Evolutionary conservation across 2,113 vertebrate genomes (phyloP).

Genomic region (Pangasianodon gigas): DNA sequence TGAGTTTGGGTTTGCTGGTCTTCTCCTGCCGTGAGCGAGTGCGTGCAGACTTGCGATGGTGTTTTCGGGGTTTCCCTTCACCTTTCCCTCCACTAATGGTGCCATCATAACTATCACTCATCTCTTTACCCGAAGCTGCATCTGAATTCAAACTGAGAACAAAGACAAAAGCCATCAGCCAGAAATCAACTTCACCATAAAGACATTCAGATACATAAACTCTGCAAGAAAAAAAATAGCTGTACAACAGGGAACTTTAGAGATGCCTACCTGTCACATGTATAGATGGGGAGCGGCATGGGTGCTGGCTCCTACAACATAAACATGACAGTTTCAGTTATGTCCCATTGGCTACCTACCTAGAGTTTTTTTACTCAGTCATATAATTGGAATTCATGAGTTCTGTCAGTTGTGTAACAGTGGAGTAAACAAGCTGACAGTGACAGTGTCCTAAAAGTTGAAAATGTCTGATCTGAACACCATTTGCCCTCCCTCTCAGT

Average conservation of each 20-base stretch:
- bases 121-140: constrained; percentile 86
- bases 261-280: constrained; percentile 83
- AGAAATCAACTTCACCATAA: constrained; percentile 9
- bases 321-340: constrained; percentile 23
- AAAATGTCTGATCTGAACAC: neutral
- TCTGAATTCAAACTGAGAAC: constrained; percentile 79
- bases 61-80: constrained; percentile 87
- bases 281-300: constrained; percentile 72
- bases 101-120: constrained; percentile 90
- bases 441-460: neutral
- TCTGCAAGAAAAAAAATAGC: no score
- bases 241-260: neutral
- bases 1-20: constrained; percentile 90
- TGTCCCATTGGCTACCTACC: neutral
- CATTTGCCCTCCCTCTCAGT: neutral
- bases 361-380: neutral
- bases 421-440: neutral
- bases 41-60: constrained; percentile 89
- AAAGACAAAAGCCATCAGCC: neutral
- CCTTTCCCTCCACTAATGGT: constrained; percentile 78
- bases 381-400: neutral
- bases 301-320: constrained; percentile 74
- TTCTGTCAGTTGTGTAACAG: neutral
- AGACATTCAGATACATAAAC: neutral
- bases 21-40: constrained; percentile 92